A percentile compares a stretch with the other conserved stretches of the same genome.
Conservation (phyloP, 2,888 invertebrate genomes). For the Nemotelus nigrinus region DNA sequence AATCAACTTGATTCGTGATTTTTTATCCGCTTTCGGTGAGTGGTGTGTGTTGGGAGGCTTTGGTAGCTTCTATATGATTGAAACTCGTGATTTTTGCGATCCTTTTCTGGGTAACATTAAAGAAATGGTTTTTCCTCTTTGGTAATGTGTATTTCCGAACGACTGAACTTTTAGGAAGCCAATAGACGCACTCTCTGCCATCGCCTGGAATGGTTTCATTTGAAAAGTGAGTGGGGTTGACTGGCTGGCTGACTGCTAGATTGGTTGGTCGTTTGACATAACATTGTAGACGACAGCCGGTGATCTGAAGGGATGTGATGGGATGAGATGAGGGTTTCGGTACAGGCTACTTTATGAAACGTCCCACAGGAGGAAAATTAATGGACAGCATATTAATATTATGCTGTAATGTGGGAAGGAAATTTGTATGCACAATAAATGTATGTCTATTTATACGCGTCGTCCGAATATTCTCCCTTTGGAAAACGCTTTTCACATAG, state of each 20-base stretch:
- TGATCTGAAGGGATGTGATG: neutral
- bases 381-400: constrained; percentile 41
- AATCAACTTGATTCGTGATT: constrained; percentile 26
- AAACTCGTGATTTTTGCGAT: constrained; percentile 3
- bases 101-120: constrained; percentile 9
- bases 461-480: neutral
- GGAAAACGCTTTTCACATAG: constrained; percentile 2
- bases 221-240: neutral
- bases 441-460: neutral
- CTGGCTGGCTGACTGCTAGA: no score
- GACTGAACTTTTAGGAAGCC: constrained; percentile 29
- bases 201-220: neutral
- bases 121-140: constrained; percentile 29
- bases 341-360: neutral
- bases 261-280: no score
- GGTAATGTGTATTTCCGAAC: constrained; percentile 33
- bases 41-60: no score
- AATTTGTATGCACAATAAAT: neutral
- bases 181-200: constrained; percentile 1
- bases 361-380: constrained; percentile 38
- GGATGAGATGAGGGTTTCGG: neutral
- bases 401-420: constrained; percentile 15
- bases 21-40: neutral
- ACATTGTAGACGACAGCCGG: no score
- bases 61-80: no score